These are phyloP conservation scores for Parascotia fuliginaria DNA, from an alignment of 2,888 invertebrate genomes.

Conservation along the genomic window DNA sequence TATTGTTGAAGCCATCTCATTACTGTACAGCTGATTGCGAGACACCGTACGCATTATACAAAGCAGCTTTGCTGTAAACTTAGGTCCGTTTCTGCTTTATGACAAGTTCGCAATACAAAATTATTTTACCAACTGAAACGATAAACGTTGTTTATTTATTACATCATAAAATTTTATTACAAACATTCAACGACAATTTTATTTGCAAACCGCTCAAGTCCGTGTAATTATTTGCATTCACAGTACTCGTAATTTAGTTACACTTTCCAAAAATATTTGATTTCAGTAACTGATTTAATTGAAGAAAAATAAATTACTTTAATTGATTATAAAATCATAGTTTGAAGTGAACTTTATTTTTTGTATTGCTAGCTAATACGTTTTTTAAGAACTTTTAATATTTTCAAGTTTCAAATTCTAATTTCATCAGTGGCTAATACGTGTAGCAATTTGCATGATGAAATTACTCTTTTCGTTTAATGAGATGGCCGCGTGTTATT, in stretches of 20 bases:
- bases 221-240: slow-evolving; percentile 8
- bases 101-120: slow-evolving; percentile 32
- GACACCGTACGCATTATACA: slow-evolving; percentile 67
- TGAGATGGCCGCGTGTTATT: slow-evolving; percentile 7
- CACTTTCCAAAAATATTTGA: slow-evolving; percentile 1
- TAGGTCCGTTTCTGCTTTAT: slow-evolving; percentile 52
- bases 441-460: slow-evolving; percentile 18
- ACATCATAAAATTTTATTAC: slow-evolving; percentile 36
- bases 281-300: slow-evolving; percentile 12
- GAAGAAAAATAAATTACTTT: too few species aligned
- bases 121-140: slow-evolving; percentile 28
- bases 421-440: neutral
- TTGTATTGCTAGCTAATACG: too few species aligned
- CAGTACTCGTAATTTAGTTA: slow-evolving; percentile 9
- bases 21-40: slow-evolving; percentile 64
- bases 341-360: too few species aligned
- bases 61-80: slow-evolving; percentile 55
- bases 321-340: too few species aligned
- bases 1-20: slow-evolving; percentile 66
- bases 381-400: neutral
- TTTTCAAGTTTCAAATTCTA: slow-evolving; percentile 1
- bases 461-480: slow-evolving; percentile 19
- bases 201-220: slow-evolving; percentile 16
- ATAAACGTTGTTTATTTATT: slow-evolving; percentile 33
- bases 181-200: slow-evolving; percentile 21